Conservation (phyloP, 1,140 invertebrate genomes). For the Trichoplusia ni region DNA sequence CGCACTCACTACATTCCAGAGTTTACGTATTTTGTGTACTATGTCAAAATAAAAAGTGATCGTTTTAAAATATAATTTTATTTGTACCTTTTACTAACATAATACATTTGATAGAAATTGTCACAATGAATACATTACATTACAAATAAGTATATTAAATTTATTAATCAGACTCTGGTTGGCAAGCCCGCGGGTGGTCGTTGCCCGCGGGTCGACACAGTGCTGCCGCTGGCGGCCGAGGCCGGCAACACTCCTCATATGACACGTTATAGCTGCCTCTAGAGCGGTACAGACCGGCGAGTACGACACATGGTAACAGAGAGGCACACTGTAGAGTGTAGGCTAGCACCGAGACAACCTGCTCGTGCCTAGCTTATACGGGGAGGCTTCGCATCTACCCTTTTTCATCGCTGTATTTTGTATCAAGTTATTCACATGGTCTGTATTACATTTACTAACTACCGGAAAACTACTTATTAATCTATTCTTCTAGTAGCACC, state of each 20-base stretch:
- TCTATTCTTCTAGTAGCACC: too few species aligned
- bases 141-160: constrained; percentile 13
- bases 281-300: background rate
- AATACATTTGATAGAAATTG: constrained; percentile 29
- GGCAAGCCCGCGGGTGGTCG: constrained; percentile 12
- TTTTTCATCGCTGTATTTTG: too few species aligned
- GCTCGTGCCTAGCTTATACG: too few species aligned
- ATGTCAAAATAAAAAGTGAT: constrained; percentile 37
- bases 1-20: constrained; percentile 52
- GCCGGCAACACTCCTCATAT: background rate
- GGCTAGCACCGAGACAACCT: too few species aligned
- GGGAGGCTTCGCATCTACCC: too few species aligned
- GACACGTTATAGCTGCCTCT: background rate
- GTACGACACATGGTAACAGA: background rate
- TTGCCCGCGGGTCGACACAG: background rate
- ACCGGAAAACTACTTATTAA: too few species aligned
- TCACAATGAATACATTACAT: constrained; percentile 22
- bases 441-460: too few species aligned
- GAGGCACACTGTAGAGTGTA: too few species aligned
- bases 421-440: too few species aligned
- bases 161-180: constrained; percentile 29
- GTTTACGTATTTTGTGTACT: constrained; percentile 46
- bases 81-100: constrained; percentile 47
- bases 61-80: constrained; percentile 54
- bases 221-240: background rate